Conservation (phyloP, 2,113 vertebrate genomes). For the Marcusenius ussheri region DNA sequence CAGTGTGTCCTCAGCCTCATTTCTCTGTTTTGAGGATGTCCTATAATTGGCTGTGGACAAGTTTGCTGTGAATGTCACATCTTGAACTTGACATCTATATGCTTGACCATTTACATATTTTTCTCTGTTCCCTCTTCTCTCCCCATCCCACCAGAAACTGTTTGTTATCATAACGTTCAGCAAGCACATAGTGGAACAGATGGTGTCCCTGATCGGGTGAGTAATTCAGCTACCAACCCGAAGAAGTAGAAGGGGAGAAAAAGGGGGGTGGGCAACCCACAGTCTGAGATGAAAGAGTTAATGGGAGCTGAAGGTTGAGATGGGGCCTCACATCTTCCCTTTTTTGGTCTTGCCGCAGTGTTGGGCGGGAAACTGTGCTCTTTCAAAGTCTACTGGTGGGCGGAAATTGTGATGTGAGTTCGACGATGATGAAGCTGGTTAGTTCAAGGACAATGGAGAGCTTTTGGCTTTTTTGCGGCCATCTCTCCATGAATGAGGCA, state of each 20-base stretch:
- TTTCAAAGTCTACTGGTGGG: neutral
- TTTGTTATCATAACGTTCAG: constrained; percentile 89
- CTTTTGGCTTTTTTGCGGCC: neutral
- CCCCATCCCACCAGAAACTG: constrained; percentile 69
- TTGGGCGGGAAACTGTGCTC: neutral
- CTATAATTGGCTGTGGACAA: neutral
- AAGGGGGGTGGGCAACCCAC: constrained; percentile 25
- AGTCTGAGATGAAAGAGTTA: constrained; percentile 33
- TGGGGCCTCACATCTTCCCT: neutral
- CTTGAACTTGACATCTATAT: neutral
- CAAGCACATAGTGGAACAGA: constrained; percentile 88
- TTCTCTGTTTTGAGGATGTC: neutral
- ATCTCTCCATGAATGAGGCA: neutral
- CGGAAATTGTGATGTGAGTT: constrained; percentile 7
- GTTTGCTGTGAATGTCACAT: neutral
- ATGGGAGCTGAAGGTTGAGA: constrained; percentile 24
- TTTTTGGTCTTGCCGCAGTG: constrained; percentile 18
- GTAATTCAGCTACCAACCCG: constrained; percentile 56
- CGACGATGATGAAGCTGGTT: neutral
- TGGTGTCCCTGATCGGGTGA: constrained; percentile 88
- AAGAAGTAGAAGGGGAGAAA: constrained; percentile 26
- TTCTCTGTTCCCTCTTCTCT: constrained; percentile 37
- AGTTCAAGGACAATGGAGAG: neutral
- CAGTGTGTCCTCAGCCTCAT: neutral
- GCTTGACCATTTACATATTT: constrained; percentile 12